These are phyloP conservation scores for Clarias macrocephalus DNA, from an alignment of 2,113 vertebrate species.

Conservation along the genomic window DNA sequence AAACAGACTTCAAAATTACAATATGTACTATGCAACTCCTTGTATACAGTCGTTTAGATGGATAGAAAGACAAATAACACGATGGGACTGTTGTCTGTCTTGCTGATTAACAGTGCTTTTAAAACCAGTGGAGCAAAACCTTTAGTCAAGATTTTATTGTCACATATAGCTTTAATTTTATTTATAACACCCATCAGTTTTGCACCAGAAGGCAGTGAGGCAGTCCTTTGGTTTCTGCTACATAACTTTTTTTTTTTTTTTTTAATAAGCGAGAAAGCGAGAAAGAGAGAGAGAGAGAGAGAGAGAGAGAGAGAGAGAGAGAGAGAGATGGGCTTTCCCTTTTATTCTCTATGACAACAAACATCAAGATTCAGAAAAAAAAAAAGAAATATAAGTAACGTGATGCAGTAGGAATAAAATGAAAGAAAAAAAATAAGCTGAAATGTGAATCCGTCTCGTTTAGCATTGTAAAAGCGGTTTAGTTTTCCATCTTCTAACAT, in stretches of 20 bases:
- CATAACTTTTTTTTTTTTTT: background rate
- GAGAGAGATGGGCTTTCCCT: background rate
- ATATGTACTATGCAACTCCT: background rate
- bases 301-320: background rate
- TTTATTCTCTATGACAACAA: background rate
- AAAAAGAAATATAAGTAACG: background rate
- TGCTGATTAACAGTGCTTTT: background rate
- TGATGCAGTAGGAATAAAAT: background rate
- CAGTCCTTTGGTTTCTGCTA: background rate
- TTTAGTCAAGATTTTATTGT: background rate
- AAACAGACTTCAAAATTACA: background rate
- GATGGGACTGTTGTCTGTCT: background rate
- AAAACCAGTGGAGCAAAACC: background rate
- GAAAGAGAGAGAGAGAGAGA: too few species aligned
- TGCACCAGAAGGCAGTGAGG: slow-evolving; percentile 5
- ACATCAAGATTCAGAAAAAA: background rate
- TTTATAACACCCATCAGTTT: background rate
- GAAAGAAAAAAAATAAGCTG: background rate
- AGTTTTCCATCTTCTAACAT: slow-evolving; percentile 12
- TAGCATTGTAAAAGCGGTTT: background rate
- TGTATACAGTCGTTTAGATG: background rate
- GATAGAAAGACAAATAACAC: background rate
- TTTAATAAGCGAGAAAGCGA: background rate
- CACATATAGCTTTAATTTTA: background rate
- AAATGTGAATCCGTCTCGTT: background rate